Evolutionary conservation across 2,113 vertebrate genomes (phyloP).

Genomic region (Jacana jacana): DNA sequence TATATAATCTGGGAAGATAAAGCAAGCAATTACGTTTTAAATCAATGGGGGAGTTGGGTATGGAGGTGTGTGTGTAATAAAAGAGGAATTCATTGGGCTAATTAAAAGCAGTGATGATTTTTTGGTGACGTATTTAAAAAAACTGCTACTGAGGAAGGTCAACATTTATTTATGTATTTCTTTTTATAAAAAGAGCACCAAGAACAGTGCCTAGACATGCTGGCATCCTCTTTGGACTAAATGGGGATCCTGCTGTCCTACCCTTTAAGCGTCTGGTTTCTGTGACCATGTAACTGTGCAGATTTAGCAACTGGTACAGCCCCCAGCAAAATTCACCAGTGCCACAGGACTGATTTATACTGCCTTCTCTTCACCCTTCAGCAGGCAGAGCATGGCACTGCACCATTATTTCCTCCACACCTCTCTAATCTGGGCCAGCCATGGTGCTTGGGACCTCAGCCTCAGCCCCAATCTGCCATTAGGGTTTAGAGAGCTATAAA

Average conservation of each 20-base stretch:
- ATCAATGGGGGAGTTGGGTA: not conserved
- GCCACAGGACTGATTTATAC: not conserved
- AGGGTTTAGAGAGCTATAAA: not conserved
- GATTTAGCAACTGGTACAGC: not conserved
- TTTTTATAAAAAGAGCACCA: not conserved
- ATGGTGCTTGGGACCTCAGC: not conserved
- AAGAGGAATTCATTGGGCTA: not conserved
- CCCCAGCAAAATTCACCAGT: not conserved
- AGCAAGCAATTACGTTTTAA: not conserved
- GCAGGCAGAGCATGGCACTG: accelerated
- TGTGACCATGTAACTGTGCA: not conserved
- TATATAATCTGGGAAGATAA: not conserved
- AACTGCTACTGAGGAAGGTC: not conserved
- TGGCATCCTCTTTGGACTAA: not conserved
- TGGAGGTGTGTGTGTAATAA: not conserved
- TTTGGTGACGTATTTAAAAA: not conserved
- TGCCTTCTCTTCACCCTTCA: not conserved
- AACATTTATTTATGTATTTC: not conserved
- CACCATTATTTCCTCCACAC: not conserved
- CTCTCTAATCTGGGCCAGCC: not conserved
- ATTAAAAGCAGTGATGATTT: not conserved
- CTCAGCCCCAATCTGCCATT: not conserved
- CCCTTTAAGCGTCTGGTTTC: not conserved
- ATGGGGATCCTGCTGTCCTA: not conserved
- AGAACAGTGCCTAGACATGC: not conserved